These are phyloP conservation scores for Chrysina gloriosa DNA, from an alignment of 2,888 invertebrate genomes.

Conservation along the genomic window DNA sequence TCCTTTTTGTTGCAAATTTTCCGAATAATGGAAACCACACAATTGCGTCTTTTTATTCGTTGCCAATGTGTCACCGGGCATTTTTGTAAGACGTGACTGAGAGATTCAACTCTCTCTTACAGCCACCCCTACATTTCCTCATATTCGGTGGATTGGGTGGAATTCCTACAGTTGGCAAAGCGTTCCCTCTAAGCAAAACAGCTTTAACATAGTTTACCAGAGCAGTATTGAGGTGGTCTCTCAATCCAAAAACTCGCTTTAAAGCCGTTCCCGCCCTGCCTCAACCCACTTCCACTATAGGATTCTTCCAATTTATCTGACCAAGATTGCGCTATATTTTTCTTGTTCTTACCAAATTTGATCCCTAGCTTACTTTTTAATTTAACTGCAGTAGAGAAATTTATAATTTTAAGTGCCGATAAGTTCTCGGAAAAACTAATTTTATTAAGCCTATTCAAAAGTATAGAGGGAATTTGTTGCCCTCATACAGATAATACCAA, in stretches of 20 bases:
- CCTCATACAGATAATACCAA: too few species aligned
- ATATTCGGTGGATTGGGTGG: conserved; percentile 52
- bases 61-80: conserved; percentile 47
- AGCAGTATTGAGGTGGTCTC: conserved; percentile 50
- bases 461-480: too few species aligned
- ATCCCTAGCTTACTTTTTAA: too few species aligned
- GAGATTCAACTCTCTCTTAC: conserved; percentile 46
- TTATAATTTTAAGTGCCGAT: too few species aligned
- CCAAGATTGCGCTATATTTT: too few species aligned
- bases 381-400: too few species aligned
- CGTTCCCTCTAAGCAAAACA: conserved; percentile 51
- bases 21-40: conserved; percentile 1
- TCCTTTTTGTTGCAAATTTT: conserved; percentile 10
- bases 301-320: too few species aligned
- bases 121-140: conserved; percentile 50
- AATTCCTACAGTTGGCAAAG: conserved; percentile 53
- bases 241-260: conserved; percentile 43
- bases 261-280: too few species aligned
- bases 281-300: too few species aligned
- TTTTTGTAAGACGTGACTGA: conserved; percentile 51
- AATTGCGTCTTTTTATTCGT: conserved; percentile 44
- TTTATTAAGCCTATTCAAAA: too few species aligned
- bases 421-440: too few species aligned
- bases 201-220: conserved; percentile 51
- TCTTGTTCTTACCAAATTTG: too few species aligned